Percentiles rank a stretch among this genome's conserved stretches.
Evolutionary conservation across 1,140 invertebrate genomes (phyloP).

Genomic region (Micrasema minimum): DNA sequence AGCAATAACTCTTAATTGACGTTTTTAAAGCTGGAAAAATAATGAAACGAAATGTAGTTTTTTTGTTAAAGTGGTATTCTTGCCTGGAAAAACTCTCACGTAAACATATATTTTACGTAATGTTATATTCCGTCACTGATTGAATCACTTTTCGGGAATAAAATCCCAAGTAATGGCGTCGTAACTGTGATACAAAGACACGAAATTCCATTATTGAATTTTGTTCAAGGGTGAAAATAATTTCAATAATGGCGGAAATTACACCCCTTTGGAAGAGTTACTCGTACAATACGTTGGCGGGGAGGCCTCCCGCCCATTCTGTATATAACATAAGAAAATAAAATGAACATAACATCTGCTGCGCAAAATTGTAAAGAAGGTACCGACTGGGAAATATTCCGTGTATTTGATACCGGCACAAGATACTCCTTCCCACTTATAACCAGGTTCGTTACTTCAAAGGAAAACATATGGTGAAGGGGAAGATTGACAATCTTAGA

Average conservation of each 20-base stretch:
- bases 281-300: conserved; percentile 9
- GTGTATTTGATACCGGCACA: not conserved
- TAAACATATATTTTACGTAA: not conserved
- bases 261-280: conserved; percentile 18
- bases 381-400: not conserved
- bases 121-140: conserved; percentile 7
- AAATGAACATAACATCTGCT: conserved; percentile 9
- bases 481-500: not conserved
- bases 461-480: not conserved
- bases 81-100: not conserved
- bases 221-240: conserved; percentile 28
- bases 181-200: conserved; percentile 27
- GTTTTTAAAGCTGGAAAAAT: too few relatives aligned
- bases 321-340: conserved; percentile 10
- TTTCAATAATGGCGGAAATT: conserved; percentile 32
- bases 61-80: too few relatives aligned
- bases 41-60: too few relatives aligned
- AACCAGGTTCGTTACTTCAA: conserved; percentile 5
- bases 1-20: too few relatives aligned
- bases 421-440: not conserved
- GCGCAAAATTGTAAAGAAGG: conserved; percentile 14
- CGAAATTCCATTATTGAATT: conserved; percentile 30
- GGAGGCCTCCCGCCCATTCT: not conserved
- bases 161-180: conserved; percentile 15
- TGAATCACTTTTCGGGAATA: conserved; percentile 28